Base-by-base conservation (phyloP, 2,113 vertebrate genomes). In the Electrona antarctica region DNA sequence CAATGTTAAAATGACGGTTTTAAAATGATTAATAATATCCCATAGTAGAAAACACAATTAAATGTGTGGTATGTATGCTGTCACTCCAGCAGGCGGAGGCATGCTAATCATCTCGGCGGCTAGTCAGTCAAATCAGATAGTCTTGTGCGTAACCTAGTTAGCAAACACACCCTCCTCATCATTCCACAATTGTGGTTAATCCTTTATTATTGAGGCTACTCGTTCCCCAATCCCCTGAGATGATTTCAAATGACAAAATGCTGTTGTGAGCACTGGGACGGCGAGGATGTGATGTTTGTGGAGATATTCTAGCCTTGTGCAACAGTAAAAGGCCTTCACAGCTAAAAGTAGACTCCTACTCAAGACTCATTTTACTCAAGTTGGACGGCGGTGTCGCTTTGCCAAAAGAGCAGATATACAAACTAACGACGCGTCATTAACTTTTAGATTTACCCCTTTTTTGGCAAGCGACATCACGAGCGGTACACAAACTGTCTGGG, bases 21-120 rank as follows among this genome's bases (percentile, higher is more conserved):
- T 41, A 41, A 21, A 41, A 41, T 41, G 33, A 41, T 41, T 41
- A 6, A 41, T 41, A 41, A 41, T 41, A 41, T 41, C 33, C 33
- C 33, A 41, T 41, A 41, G 33, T 41, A 41, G 33, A 41, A 10
- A 64, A 64, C 62, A 50, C 13, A 9, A 45, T 13, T n/a, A 41
- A 41, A 41, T 4, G 33, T 41, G 33, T 41, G 33, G 7, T 21
- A 71, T 62, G 84, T 56, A 72, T 80, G 85, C 66, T 48, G 81
- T 81, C 79, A 80, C 67, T 77, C 86, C 73, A 69, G 49, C 56
- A 56, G 60, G 48, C 33, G 33, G 33, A 82, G 63, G 68, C 66
- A 86, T 80, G 67, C 62, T 73, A 84, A 75, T 64, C 60, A 88
- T 88, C 63, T 69, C 6, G 61, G 33, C 33, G 67, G 68, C 46